These are phyloP conservation scores for Natrix natrix DNA, from an alignment of 2,797 vertebrate species.

Conservation along the genomic window DNA sequence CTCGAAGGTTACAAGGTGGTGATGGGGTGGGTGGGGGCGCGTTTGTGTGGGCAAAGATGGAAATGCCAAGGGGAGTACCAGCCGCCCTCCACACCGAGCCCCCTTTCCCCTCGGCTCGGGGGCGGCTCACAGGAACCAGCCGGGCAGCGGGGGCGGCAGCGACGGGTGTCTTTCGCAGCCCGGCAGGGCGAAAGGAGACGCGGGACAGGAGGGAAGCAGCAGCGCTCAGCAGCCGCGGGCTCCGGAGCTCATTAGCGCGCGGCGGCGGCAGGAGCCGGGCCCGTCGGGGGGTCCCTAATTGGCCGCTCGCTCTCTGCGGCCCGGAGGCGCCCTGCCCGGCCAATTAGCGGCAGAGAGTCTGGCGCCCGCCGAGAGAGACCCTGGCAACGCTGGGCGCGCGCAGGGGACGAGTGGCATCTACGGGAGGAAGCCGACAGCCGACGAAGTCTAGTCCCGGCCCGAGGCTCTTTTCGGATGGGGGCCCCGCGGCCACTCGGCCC, in stretches of 20 bases:
- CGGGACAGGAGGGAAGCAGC: neutral
- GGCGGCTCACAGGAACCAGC: neutral
- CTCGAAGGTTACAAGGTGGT: neutral
- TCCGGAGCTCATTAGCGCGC: neutral
- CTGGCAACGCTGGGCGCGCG: neutral
- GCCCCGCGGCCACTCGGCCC: neutral
- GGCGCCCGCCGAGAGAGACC: neutral
- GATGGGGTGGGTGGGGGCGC: rapidly evolving
- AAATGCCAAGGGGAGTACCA: conserved; percentile 15
- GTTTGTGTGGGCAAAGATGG: neutral
- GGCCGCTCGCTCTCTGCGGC: neutral
- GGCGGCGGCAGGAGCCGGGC: neutral
- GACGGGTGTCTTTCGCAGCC: neutral
- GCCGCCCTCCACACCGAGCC: neutral
- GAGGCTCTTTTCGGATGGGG: neutral
- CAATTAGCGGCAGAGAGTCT: neutral
- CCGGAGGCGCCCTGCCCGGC: neutral
- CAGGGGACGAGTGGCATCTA: neutral
- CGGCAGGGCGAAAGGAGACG: too few relatives aligned
- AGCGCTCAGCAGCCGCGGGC: neutral
- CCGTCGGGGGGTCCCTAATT: neutral
- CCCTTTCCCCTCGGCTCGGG: neutral
- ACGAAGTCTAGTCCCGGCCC: neutral
- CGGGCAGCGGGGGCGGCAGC: neutral
- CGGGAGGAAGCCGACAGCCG: neutral